Base-by-base conservation (phyloP, 2,888 invertebrate species). In the Dione juno region DNA sequence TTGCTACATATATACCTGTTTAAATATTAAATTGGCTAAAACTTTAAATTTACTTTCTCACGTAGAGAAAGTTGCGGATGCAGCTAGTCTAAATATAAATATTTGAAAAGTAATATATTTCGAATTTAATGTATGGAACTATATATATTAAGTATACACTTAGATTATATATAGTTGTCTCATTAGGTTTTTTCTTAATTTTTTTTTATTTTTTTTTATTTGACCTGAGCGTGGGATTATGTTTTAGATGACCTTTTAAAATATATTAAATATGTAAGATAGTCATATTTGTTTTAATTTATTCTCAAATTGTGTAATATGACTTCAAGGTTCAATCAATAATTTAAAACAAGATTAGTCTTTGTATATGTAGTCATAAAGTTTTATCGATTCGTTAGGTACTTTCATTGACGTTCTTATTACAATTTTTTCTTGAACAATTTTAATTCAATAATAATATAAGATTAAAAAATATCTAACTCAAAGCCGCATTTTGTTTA, bases 301-400 rank as follows among this genome's bases (percentile, higher is more conserved):
- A 11, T 16, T 16, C 11, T 40, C 16, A 13, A 57, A 40, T 57
- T 40, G 16, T 57, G 16, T 37, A 57, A 11, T 16, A 3, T 40
- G n/a, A 37, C 37, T 57, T 57, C 57, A 16, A n/a, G 37, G 14
- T 57, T 40, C 57, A 11, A 57, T 57, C 37, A 40, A 57, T 37
- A 16, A 57, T 57, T 57, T 11, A 57, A 40, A 57, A 57, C 57
- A 57, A 57, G 10, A 40, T 57, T 57, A 57, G 11, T 57, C 57
- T 40, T 48, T 57, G 57, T 57, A 57, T 37, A 57, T 57, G 37
- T 19, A 57, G 57, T 57, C 57, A 57, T 57, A 57, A 57, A 57
- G 16, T 40, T 37, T 37, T 57, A 57, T 57, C 57, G 57, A 57
- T 57, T 35, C 10, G n/a, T 10, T 16, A 40, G 6, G 10, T 16